Conservation (phyloP, 2,888 invertebrate species). For the Drosophila subsilvestris region DNA sequence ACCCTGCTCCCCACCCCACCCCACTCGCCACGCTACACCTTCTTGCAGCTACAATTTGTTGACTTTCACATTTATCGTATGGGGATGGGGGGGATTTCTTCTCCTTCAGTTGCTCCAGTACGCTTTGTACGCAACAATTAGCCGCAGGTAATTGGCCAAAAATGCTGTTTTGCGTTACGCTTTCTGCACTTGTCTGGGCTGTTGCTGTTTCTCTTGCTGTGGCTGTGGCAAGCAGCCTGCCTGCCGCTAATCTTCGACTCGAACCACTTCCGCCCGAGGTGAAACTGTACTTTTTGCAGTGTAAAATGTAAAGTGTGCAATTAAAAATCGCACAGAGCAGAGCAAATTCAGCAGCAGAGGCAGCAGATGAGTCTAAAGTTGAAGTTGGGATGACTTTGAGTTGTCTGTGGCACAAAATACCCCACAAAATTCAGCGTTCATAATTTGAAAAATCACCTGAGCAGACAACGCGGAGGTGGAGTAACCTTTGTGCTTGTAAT, state of each 20-base stretch:
- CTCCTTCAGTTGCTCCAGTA: not conserved
- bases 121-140: constrained; percentile 70
- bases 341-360: constrained; percentile 1
- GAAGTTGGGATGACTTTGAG: constrained; percentile 45
- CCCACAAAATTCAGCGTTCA: constrained; percentile 60
- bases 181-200: constrained; percentile 67
- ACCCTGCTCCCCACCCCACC: not conserved
- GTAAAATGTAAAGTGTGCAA: constrained; percentile 55
- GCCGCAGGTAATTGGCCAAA: constrained; percentile 78
- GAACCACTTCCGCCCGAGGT: constrained; percentile 65
- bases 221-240: constrained; percentile 15
- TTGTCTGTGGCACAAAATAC: constrained; percentile 40
- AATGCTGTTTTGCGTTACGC: constrained; percentile 65
- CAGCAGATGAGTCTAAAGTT: constrained; percentile 14
- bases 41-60: constrained; percentile 33
- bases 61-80: constrained; percentile 64
- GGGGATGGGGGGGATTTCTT: constrained; percentile 19
- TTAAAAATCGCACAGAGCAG: constrained; percentile 44
- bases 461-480: constrained; percentile 13
- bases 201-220: no score
- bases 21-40: constrained; percentile 7
- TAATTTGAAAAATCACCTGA: constrained; percentile 68
- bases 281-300: constrained; percentile 64
- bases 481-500: constrained; percentile 71
- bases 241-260: constrained; percentile 65